phyloP scores from a whole-genome alignment of 1,140 invertebrate genomes.

The Pararge aegeria region DNA sequence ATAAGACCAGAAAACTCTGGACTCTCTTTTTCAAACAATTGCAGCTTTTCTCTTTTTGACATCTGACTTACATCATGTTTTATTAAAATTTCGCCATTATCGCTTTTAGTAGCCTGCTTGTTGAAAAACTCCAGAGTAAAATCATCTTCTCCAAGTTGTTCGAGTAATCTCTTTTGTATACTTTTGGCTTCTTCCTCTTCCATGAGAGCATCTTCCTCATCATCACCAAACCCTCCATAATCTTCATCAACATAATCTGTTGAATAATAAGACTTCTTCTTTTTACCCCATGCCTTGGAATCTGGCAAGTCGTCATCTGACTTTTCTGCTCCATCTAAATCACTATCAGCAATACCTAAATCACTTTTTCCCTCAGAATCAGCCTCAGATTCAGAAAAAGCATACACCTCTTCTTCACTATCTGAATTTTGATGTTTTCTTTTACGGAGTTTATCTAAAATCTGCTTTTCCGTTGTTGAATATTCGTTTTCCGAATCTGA shows the following conservation, averaged over 20 bases:
- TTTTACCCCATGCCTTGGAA: conserved; percentile 92
- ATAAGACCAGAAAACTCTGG: conserved; percentile 90
- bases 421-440: conserved; percentile 78
- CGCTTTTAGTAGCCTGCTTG: conserved; percentile 53
- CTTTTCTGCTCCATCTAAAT: conserved; percentile 85
- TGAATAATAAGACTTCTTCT: conserved; percentile 88
- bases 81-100: conserved; percentile 79
- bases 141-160: conserved; percentile 90
- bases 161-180: conserved; percentile 88
- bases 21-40: conserved; percentile 89
- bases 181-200: conserved; percentile 93
- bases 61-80: conserved; percentile 88
- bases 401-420: conserved; percentile 84
- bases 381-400: conserved; percentile 81
- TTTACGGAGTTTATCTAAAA: conserved; percentile 83
- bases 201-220: conserved; percentile 86
- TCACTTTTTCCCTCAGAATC: conserved; percentile 67
- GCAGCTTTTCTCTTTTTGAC: conserved; percentile 86
- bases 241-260: conserved; percentile 94
- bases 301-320: conserved; percentile 87
- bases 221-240: conserved; percentile 87
- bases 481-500: conserved; percentile 88
- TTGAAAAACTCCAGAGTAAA: conserved; percentile 86
- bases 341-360: conserved; percentile 82
- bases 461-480: conserved; percentile 81